Base-by-base conservation (phyloP, 35 echinoderm and acorn worm genomes). In the Apostichopus japonicus region DNA sequence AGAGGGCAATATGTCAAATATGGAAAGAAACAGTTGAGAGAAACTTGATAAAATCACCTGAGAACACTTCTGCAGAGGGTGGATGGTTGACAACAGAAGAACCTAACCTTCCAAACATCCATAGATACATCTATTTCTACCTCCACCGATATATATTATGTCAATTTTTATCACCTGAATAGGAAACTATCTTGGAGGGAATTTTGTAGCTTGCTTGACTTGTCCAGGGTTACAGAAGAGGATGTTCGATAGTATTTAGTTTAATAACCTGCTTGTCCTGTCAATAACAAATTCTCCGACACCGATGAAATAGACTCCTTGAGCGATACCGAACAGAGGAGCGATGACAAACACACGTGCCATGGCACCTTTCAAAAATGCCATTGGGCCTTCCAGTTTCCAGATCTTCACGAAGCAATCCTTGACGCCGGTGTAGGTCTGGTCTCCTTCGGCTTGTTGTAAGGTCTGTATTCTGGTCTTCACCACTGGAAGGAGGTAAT, bases 321-420 rank as follows among this genome's bases (percentile, higher is more conserved):
- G 97, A 17, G 97, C 97, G 52, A 99, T 99, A 13, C 97, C 97
- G 57, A 99, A 99, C 11, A 99, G 92, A 0, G 97, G 97, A 22
- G 95, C 95, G 19, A 99, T 99, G 53, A 99, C 97, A 17, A 99
- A 84, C 13, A 94, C 83, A 23, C 97, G 97, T 13, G 95, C 96
- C 11, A 78, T 86, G 54, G 93, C 97, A 2, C 97, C 97, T 79
- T 99, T 99, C 88, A 96, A 99, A 91, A 99, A 99, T 14, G 97
- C 97, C 5, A 54, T 54, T 5, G 92, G 80, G 44, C 97, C 97
- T 72, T 96, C 95, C 25, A 95, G 33, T 79, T 90, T 91, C 79
- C 88, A 92, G 71, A 96, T 95, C 65, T 96, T 96, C 33, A 87
- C 83, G 23, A 92, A 92, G 61, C 97, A 96, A 83, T 99, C 97